These are phyloP conservation scores for Tethea ocularis DNA, from an alignment of 2,888 invertebrate species.

Conservation along the genomic window DNA sequence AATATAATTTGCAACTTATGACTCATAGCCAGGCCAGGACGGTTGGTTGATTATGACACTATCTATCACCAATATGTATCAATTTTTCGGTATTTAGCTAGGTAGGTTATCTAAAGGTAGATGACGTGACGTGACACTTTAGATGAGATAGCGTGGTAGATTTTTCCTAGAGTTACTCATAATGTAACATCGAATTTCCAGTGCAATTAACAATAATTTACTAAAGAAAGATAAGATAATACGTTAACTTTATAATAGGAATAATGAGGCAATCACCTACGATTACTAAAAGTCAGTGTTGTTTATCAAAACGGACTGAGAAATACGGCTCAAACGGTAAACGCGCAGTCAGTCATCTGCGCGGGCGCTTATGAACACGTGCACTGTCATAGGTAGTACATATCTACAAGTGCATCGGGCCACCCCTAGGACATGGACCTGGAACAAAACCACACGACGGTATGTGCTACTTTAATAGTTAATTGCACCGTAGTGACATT, in stretches of 20 bases:
- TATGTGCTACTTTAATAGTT: slow-evolving; percentile 37
- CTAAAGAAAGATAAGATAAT: slow-evolving; percentile 30
- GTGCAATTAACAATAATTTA: not conserved
- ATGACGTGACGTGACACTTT: not conserved
- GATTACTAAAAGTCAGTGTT: slow-evolving; percentile 56
- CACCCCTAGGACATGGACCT: slow-evolving; percentile 44
- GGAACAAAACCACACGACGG: slow-evolving; percentile 45
- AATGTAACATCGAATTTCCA: not conserved
- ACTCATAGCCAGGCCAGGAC: no score
- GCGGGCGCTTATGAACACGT: slow-evolving; percentile 51
- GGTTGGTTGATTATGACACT: no score
- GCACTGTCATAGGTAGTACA: slow-evolving; percentile 29
- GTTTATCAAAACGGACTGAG: slow-evolving; percentile 63
- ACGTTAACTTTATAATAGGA: slow-evolving; percentile 26
- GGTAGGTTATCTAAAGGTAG: not conserved
- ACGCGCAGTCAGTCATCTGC: slow-evolving; percentile 48
- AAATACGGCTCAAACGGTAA: slow-evolving; percentile 50
- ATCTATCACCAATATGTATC: not conserved
- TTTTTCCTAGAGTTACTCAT: not conserved
- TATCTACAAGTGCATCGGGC: slow-evolving; percentile 28
- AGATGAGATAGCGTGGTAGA: not conserved
- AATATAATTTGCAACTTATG: no score
- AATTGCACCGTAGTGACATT: not conserved
- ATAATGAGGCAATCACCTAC: slow-evolving; percentile 45
- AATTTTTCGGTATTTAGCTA: not conserved